Percentiles rank a stretch among this genome's conserved stretches.
Evolutionary conservation across 1,140 invertebrate species (phyloP).

Genomic region (Danaus melanippus): DNA sequence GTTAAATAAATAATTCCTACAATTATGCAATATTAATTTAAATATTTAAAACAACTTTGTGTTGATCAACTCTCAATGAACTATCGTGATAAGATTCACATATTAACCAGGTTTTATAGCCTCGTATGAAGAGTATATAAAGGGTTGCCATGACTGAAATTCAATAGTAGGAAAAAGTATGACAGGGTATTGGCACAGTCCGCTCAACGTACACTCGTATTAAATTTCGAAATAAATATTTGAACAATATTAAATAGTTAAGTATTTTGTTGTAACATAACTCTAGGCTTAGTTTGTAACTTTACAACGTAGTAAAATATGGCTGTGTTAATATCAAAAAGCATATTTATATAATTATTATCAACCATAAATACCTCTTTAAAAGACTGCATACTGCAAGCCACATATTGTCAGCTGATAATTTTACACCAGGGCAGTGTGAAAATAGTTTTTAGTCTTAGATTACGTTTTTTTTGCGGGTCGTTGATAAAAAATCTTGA

Average conservation of each 20-base stretch:
- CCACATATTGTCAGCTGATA: constrained; percentile 4
- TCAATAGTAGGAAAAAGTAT: constrained; percentile 25
- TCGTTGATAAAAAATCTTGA: no score
- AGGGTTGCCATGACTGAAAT: constrained; percentile 25
- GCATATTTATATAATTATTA: constrained; percentile 62
- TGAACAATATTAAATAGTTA: constrained; percentile 31
- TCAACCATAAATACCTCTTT: constrained; percentile 67
- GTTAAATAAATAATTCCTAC: no score
- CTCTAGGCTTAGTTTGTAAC: constrained; percentile 35
- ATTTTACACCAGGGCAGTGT: neutral
- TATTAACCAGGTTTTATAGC: no score
- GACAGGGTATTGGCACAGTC: constrained; percentile 50
- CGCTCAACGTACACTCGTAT: constrained; percentile 40
- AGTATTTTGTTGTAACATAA: constrained; percentile 36
- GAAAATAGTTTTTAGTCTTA: no score
- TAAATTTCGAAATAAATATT: constrained; percentile 37
- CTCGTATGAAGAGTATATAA: neutral
- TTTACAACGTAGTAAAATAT: constrained; percentile 57
- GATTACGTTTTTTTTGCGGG: no score
- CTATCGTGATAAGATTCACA: no score
- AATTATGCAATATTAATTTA: no score
- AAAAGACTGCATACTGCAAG: constrained; percentile 42
- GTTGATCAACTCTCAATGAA: no score
- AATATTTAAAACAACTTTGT: no score
- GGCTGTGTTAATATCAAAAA: constrained; percentile 71